Evolutionary conservation across 2,888 invertebrate genomes (phyloP), one percentile per base, ranked within the genome.

Genomic region (Apeira syringaria): DNA sequence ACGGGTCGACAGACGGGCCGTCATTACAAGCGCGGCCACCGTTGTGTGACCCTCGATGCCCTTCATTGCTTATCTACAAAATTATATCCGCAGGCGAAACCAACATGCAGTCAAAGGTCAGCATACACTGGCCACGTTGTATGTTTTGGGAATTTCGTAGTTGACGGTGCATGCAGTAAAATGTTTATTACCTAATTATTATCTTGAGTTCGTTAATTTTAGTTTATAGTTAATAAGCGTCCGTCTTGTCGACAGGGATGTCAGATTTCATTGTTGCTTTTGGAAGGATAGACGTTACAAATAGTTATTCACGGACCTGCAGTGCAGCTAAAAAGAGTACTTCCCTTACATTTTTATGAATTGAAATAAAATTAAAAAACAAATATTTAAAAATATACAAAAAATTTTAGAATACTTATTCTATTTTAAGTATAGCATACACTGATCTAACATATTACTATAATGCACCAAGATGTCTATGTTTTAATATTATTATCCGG

Each of bases 1-100:
- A 88, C 88, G 84, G 80, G 50, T 59, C 64, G 75, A 80, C 74
- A 80, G 87, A 86, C 84, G 83, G 80, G 68, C 66, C 77, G 73
- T 85, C 85, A 86, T 87, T 85, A 86, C 67, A 54, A 50, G 61
- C 57, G 51, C 74, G 71, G 50, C 85, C 85, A 82, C 45, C 59
- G 46, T 69, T 71, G 41, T 45, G 44, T 65, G 80, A 77, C 67
- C 84, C 59, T 51, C 55, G 52, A 51, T 58, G 62, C 62, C 68
- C 67, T 66, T 64, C 61, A 59, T 54, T 61, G 63, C 61, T 60
- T 57, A 56, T 50, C 58, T 54, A 58, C 50, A 53, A 66, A 71
- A 67, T 73, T 68, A 71, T 55, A 47, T 62, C 73, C 70, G 58
- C 64, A 42, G 68, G 70, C 71, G 42, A 60, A 56, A 61, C 62